Evolutionary conservation across 2,888 invertebrate genomes (phyloP).

Genomic region (Plemyria rubiginata): DNA sequence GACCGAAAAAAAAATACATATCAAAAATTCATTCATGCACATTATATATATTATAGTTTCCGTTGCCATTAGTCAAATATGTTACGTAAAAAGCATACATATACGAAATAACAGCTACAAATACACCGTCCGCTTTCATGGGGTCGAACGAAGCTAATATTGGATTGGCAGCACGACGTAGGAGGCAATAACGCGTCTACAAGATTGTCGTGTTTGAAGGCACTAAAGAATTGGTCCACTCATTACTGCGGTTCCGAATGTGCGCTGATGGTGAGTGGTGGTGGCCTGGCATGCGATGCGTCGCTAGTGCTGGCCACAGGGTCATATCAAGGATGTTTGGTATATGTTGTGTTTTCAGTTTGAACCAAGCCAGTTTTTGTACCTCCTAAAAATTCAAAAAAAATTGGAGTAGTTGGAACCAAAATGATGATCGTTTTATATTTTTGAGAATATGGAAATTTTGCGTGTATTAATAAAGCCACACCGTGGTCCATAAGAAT

Average conservation of each 20-base stretch:
- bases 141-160: conserved; percentile 47
- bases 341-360: too few species aligned
- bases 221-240: conserved; percentile 71
- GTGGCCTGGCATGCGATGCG: conserved; percentile 63
- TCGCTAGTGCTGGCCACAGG: conserved; percentile 39
- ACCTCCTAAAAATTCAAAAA: too few species aligned
- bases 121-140: neutral
- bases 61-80: too few species aligned
- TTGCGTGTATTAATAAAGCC: too few species aligned
- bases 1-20: too few species aligned
- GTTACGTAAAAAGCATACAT: neutral
- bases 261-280: conserved; percentile 56
- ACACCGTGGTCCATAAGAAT: too few species aligned
- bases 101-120: neutral
- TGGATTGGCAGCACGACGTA: conserved; percentile 66
- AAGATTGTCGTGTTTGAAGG: conserved; percentile 54
- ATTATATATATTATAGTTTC: too few species aligned
- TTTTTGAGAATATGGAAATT: too few species aligned
- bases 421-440: too few species aligned
- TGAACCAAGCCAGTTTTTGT: too few species aligned
- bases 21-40: too few species aligned
- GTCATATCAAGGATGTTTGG: conserved; percentile 34
- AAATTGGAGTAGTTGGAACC: too few species aligned
- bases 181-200: conserved; percentile 43
- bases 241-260: conserved; percentile 67